These are phyloP conservation scores for Pholis gunnellus DNA, from an alignment of 2,113 vertebrate species.

Conservation along the genomic window DNA sequence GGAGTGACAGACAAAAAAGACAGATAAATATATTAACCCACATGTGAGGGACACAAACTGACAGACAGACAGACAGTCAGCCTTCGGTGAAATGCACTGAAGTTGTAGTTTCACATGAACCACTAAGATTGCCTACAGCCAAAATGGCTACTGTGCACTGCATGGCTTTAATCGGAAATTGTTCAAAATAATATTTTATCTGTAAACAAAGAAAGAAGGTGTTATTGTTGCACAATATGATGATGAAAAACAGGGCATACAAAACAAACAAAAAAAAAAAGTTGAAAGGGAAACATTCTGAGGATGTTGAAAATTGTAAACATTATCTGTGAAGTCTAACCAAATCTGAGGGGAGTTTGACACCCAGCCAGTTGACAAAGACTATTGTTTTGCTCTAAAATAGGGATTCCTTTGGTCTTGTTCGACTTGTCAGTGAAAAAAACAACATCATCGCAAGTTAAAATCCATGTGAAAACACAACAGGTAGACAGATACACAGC, in stretches of 20 bases:
- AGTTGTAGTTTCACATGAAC: conserved; percentile 99
- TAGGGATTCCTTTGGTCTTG: conserved; percentile 13
- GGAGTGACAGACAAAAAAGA: conserved; percentile 71
- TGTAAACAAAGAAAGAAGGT: conserved; percentile 40
- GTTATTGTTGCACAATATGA: conserved; percentile 31
- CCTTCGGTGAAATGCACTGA: conserved; percentile 90
- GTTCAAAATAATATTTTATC: conserved; percentile 12
- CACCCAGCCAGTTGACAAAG: conserved; percentile 3
- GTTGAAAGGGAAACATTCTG: conserved; percentile 10
- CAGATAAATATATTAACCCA: conserved; percentile 75
- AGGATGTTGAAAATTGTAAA: conserved; percentile 1
- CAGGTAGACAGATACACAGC: conserved; percentile 63
- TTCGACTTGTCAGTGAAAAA: conserved; percentile 14
- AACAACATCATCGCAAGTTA: conserved; percentile 23
- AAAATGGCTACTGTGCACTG: conserved; percentile 29
- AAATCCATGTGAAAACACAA: conserved; percentile 99
- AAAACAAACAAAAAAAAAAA: conserved; percentile 6
- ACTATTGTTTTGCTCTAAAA: conserved; percentile 1
- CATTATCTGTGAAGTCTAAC: background rate
- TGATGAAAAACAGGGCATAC: conserved; percentile 9
- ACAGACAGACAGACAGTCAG: conserved; percentile 85
- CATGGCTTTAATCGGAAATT: conserved; percentile 12
- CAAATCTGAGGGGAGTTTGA: conserved; percentile 24
- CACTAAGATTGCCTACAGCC: conserved; percentile 40
- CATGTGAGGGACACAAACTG: conserved; percentile 71